Base-by-base conservation (phyloP, 1,140 invertebrate genomes). In the Pogonomyrmex barbatus region DNA sequence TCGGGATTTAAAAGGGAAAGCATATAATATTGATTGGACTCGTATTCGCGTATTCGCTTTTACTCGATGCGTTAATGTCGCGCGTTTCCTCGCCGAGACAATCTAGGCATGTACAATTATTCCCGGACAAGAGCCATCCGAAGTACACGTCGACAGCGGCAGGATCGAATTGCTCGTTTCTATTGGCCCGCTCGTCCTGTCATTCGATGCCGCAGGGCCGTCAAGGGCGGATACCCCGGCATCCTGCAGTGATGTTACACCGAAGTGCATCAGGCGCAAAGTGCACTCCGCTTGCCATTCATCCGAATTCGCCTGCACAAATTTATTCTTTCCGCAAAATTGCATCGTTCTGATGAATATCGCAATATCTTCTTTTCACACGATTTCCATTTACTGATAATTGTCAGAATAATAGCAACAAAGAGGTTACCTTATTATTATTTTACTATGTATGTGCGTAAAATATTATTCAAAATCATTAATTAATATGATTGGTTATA, bases 131-230 rank as follows among this genome's bases (percentile, higher is more conserved):
- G 73, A 62, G 58, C 47, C 60, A 24, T 78, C 47, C 71, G 62
- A 78, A 78, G 62, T 78, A 78, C 82, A 78, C 73, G 73, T 65
- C 82, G 73, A 77, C 82, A 77, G n/a, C 56, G 60, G 45, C 45
- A 65, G 71, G 82, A 85, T 85, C 73, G 82, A 85, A 78, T 85
- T 85, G 82, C 82, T 85, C 82, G 82, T 85, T 85, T 78, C 82
- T 36, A 85, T 85, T 52, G 71, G 60, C 63, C 60, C 33, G 73
- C 39, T 78, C 62, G 60, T 65, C 60, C 82, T 85, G 82, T 85
- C 82, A 86, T 79, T 81, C 75, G 73, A 79, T 52, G 84, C 63
- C 75, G 76, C 33, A 79, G 70, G 75, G 75, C 62, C 76, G 84
- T 86, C 76, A 79, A 86, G 63, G 67, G 47, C 58, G 67, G 60